These are phyloP conservation scores for Vesta saturnalis DNA, from an alignment of 2,888 invertebrate species.

Conservation along the genomic window DNA sequence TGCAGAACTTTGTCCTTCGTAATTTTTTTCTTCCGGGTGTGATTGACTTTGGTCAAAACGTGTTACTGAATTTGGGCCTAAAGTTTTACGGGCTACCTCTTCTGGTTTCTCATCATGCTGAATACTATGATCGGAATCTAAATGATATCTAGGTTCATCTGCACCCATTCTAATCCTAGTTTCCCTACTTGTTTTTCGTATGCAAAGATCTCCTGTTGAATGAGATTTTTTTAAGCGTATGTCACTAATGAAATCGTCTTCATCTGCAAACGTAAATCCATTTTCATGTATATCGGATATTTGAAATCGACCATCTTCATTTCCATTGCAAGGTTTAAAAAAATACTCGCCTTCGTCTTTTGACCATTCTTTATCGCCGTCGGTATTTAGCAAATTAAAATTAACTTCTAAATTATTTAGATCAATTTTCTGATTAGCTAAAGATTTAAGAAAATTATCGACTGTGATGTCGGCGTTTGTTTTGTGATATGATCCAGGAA, in stretches of 20 bases:
- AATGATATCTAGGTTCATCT: constrained; percentile 63
- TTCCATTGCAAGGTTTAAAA: constrained; percentile 60
- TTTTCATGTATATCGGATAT: constrained; percentile 66
- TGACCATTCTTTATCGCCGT: constrained; percentile 49
- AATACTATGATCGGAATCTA: constrained; percentile 65
- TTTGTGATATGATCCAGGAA: constrained; percentile 53
- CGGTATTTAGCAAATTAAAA: constrained; percentile 52
- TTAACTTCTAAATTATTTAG: constrained; percentile 58
- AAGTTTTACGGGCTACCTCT: constrained; percentile 60
- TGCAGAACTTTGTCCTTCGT: constrained; percentile 62
- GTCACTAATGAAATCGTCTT: constrained; percentile 57
- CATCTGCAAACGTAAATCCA: constrained; percentile 59
- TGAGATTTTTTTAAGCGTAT: constrained; percentile 62
- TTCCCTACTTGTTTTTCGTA: constrained; percentile 56
- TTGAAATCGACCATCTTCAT: constrained; percentile 65
- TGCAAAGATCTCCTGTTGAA: constrained; percentile 64
- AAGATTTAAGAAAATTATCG: constrained; percentile 65
- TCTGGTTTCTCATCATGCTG: constrained; percentile 66
- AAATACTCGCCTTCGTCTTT: constrained; percentile 55
- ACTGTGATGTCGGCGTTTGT: constrained; percentile 65
- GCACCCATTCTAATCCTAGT: constrained; percentile 54
- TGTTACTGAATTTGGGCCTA: constrained; percentile 57
- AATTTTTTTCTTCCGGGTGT: constrained; percentile 56
- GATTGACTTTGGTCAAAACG: constrained; percentile 54
- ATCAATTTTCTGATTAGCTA: constrained; percentile 63